Evolutionary conservation across 2,113 vertebrate genomes (phyloP).

Genomic region (Paralichthys olivaceus): DNA sequence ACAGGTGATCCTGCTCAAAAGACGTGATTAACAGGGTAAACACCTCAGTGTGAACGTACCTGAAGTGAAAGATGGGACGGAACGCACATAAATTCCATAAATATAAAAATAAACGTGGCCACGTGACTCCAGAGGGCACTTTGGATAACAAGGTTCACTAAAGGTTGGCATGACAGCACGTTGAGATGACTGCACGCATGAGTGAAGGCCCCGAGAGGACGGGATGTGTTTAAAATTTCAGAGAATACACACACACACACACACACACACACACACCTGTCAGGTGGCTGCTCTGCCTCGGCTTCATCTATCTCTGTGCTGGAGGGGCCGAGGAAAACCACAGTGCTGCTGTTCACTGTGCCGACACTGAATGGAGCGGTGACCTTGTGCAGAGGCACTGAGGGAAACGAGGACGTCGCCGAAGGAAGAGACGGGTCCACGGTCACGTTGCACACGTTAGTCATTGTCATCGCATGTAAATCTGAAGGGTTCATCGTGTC

Average conservation of each 20-base stretch:
- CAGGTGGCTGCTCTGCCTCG: too few species aligned
- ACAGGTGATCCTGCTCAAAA: neutral
- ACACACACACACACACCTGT: constrained; percentile 23
- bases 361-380: constrained; percentile 29
- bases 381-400: constrained; percentile 56
- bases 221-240: neutral
- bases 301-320: neutral
- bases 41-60: neutral
- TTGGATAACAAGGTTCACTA: neutral
- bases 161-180: neutral
- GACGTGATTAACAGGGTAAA: neutral
- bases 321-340: too few species aligned
- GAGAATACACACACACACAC: neutral
- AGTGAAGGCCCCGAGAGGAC: neutral
- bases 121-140: constrained; percentile 1
- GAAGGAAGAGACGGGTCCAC: neutral
- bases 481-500: too few species aligned
- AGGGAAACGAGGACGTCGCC: constrained; percentile 32
- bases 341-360: constrained; percentile 9
- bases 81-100: too few species aligned
- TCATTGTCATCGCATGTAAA: neutral
- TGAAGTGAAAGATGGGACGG: neutral
- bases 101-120: constrained; percentile 8
- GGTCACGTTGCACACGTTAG: neutral
- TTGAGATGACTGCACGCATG: neutral